phyloP scores from a whole-genome alignment of 2,888 invertebrate species.

The Linyphia triangularis region DNA sequence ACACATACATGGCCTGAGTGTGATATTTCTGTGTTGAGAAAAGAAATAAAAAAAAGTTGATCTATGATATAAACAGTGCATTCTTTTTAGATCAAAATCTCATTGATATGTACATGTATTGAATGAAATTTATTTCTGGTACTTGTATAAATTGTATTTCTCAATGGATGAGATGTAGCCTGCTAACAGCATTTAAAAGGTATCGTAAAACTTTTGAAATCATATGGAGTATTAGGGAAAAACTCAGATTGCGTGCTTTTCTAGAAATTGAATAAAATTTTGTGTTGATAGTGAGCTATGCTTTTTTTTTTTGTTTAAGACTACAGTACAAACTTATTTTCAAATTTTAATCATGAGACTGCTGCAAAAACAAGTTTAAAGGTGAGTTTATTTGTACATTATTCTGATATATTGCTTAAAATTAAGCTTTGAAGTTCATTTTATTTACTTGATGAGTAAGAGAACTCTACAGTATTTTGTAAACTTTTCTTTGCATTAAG shows the following conservation, averaged over 20 bases:
- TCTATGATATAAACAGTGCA: constrained; percentile 38
- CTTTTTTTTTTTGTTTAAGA: background rate
- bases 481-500: too few species aligned
- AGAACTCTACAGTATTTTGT: too few species aligned
- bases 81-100: background rate
- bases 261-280: background rate
- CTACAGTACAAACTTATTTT: too few species aligned
- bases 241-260: constrained; percentile 3
- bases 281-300: background rate
- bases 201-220: background rate
- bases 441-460: too few species aligned
- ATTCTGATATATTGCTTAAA: too few species aligned
- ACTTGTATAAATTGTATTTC: background rate
- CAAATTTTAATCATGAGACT: too few species aligned
- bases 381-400: too few species aligned
- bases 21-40: constrained; percentile 73
- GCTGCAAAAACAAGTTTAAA: too few species aligned
- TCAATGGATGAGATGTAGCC: background rate
- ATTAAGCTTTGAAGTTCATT: too few species aligned
- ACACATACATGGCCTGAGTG: constrained; percentile 62
- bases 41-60: constrained; percentile 67
- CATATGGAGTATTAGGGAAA: background rate
- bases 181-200: background rate
- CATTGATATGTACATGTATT: background rate
- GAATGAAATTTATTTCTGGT: background rate